Base-by-base conservation (phyloP, 2,888 invertebrate species). In the Pollenia griseotomentosa region DNA sequence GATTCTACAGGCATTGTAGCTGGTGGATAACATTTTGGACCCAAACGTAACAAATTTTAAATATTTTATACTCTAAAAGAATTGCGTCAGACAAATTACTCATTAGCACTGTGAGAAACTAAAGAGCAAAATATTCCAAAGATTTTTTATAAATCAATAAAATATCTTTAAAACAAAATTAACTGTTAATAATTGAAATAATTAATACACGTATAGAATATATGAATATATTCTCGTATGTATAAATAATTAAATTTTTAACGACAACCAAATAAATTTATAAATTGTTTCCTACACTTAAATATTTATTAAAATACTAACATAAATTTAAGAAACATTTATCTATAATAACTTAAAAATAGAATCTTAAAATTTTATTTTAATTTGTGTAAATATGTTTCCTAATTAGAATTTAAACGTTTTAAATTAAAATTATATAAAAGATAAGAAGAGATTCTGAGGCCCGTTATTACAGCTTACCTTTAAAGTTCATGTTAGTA, bases 51-150 rank as follows among this genome's bases (percentile, higher is more conserved):
- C 33, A 74, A 63, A 57, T 51, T 61, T 19, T 11, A n/a, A 80
- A 84, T 87, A 87, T 87, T 82, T 87, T 84, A 84, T 70, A 87
- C 85, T 88, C 51, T 88, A 77, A 88, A 88, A 83, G 80, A 85
- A 68, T 73, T 80, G 14, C 83, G 88, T 88, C 88, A 83, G 53
- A 44, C 42, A 51, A 55, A 40, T 40, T 23, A 8, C 55, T 51
- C 33, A 55, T 8, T 1, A 44, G 8, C 53, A 42, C 42, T 16
- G 53, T 42, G 12, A 10, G 46, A 73, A 83, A 78, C 55, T 44
- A 59, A 59, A 71, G 42, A 78, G 61, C 11, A 19, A 77, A 78
- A 53, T 73, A 75, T 75, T 83, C 75, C 68, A 75, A 83, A 83
- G 61, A 83, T 75, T 83, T 75, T 77, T 61, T 77, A 48, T 33